Base-by-base conservation (phyloP, 2,797 vertebrate genomes). In the Siniperca scherzeri region DNA sequence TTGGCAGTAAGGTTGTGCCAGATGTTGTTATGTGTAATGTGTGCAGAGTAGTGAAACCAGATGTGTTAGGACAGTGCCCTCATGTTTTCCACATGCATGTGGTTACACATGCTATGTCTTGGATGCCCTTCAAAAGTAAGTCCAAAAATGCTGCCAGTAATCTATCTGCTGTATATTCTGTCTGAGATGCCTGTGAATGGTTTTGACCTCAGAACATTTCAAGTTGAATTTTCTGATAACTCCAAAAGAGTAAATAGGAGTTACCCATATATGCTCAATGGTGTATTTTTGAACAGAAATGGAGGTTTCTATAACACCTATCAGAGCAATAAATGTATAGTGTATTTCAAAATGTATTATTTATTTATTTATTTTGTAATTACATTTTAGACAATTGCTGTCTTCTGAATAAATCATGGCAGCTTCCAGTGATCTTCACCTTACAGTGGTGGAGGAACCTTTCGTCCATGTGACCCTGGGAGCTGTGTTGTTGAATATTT, bases 71-170 rank as follows among this genome's bases (percentile, higher is more conserved):
- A 62, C 78, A 80, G 62, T 19, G n/a, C 17, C 10, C 64, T 71
- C 44, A 74, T 78, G 77, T 71, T 74, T 82, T 80, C 69, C 82
- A 88, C 68, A 73, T 86, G 80, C 65, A 74, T 75, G 62, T 62
- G 70, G 65, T 66, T 76, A 69, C 48, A 61, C 59, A 76, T 84
- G 67, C 17, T 25, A 25, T 61, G 9, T 82, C 30, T 71, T 83
- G 56, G 73, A 72, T 78, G 55, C 38, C 70, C 66, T 78, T 74
- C 75, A 86, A 70, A 73, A 68, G 14, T 77, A 27, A 56, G n/a
- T 68, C 38, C 67, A 61, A 81, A 62, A 74, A 46, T 60, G 44
- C 62, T 78, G 65, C 56, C 42, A 71, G 27, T 19, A 33, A 16
- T 85, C 33, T 81, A 2, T 68, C 67, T 70, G n/a, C 10, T 9